Evolutionary conservation across 2,113 vertebrate genomes (phyloP), one percentile per base, ranked within the genome.

Genomic region (Microcebus lehilahytsara): DNA sequence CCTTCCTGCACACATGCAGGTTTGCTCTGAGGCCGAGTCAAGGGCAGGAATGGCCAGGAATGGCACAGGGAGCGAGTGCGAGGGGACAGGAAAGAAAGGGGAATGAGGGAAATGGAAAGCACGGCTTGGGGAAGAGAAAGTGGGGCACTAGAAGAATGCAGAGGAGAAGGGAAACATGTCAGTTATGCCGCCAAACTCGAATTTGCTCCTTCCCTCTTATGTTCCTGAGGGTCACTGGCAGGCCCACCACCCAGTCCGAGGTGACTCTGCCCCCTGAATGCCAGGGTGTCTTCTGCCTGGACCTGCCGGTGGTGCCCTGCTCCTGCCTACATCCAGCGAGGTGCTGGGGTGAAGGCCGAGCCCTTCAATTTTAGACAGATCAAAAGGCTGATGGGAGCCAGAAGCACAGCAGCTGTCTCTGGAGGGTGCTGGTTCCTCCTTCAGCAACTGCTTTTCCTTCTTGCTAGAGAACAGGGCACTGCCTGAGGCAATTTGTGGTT

Each of bases 361-460:
- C 91, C 96, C 94, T 97, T 84, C 96, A 34, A 97, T 97, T 98
- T 93, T 93, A 86, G 66, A 79, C 0, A 93, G 96, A 96, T 97
- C 96, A 95, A 96, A 97, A 98, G 97, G 74, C 30, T 66, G 80
- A 23, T 2, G 58, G 60, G 37, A 8, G n/a, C 7, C 19, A 11
- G 20, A 62, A 91, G 74, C 64, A 58, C 67, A 81, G 58, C 89
- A 85, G 79, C 25, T 90, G 64, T 30, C 91, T 86, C 67, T 4
- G 60, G 95, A 20, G 51, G 42, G 14, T 67, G 58, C 56, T 9
- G 77, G 77, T 62, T 79, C 46, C 79, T 77, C 72, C 91, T 60
- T 0, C 0, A 53, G 9, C 37, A 86, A 79, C 46, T 40, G 88
- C 85, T 71, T 17, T 94, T 95, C 66, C 64, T 42, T 77, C 53